Conservation (phyloP, 2,888 invertebrate species). For the Meiosimyza platycephala region DNA sequence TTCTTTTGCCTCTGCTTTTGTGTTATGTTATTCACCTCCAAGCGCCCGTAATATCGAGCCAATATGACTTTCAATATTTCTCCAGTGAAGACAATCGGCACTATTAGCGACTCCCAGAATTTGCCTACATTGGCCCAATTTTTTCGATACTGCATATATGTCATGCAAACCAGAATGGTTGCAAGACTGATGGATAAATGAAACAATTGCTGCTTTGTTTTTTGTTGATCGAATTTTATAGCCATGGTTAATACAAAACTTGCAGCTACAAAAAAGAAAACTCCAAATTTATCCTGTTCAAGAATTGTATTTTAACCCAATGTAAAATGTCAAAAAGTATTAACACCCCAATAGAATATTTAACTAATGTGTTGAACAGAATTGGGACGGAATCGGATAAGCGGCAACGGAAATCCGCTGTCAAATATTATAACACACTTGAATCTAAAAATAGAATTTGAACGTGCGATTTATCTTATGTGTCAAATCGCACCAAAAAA, state of each 20-base stretch:
- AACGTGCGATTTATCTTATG: too few species aligned
- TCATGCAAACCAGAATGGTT: conserved; percentile 64
- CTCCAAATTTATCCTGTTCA: too few species aligned
- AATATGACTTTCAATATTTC: conserved; percentile 62
- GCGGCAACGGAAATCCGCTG: too few species aligned
- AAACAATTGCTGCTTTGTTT: conserved; percentile 65
- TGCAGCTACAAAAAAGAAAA: conserved; percentile 31
- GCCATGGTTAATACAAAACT: conserved; percentile 55
- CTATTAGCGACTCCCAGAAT: conserved; percentile 64
- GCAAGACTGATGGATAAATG: conserved; percentile 64
- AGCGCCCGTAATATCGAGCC: conserved; percentile 60
- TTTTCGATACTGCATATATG: conserved; percentile 62
- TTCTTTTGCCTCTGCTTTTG: conserved; percentile 62
- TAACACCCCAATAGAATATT: too few species aligned
- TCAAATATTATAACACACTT: too few species aligned
- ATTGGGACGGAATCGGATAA: too few species aligned
- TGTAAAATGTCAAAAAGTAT: too few species aligned
- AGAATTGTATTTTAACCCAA: too few species aligned
- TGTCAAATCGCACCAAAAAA: too few species aligned
- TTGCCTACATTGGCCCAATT: conserved; percentile 64
- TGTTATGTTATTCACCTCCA: conserved; percentile 54
- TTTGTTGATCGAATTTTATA: conserved; percentile 63
- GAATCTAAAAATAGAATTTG: too few species aligned
- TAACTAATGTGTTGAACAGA: too few species aligned
- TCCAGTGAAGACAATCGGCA: conserved; percentile 63